Base-by-base conservation (phyloP, 2,888 invertebrate genomes). In the Ectemnius cavifrons region DNA sequence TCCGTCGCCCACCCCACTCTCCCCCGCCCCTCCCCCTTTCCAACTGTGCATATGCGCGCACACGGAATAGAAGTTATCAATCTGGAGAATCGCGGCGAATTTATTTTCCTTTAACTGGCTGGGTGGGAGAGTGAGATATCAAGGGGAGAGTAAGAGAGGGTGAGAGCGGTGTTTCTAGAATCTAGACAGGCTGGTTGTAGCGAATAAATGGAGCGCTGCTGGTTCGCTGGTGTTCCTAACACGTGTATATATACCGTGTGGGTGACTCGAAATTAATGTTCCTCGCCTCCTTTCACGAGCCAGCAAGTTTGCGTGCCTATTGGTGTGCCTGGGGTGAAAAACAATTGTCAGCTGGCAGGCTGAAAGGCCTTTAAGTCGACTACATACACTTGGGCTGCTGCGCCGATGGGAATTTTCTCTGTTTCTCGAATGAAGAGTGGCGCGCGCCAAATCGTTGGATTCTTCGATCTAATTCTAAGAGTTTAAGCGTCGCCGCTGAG, bases 41-140 rank as follows among this genome's bases (percentile, higher is more conserved):
- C 2, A 1, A 2, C 20, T 20, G 1, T 23, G 23, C 23, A 23
- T 23, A 23, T 23, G 23, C 23, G 23, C 23, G 23, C 23, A 23
- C 23, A 3, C 23, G 23, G 23, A 23, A 16, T 16, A 14, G 14
- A 52, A 52, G 14, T 52, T 52, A 52, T 52, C 52, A 52, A 52
- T 52, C 16, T 16, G 52, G 4, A 14, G 14, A 52, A 52, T 52
- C 52, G 16, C 4, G 13, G 52, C 1, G 13, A 52, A 52, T 52
- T 52, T 52, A 52, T 52, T 52, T n/a, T n/a, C 52, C 52, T 52
- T 52, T 52, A 52, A 16, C 52, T 14, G 13, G n/a, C 52, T n/a
- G n/a, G n/a, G n/a, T n/a, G n/a, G 52, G 52, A 0, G 52, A 14
- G 52, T 37, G 37, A 37, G 52, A 16, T 52, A 52, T 52, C 52